These are phyloP conservation scores for Otocyon megalotis DNA, from an alignment of 2,113 vertebrate genomes.

Conservation along the genomic window DNA sequence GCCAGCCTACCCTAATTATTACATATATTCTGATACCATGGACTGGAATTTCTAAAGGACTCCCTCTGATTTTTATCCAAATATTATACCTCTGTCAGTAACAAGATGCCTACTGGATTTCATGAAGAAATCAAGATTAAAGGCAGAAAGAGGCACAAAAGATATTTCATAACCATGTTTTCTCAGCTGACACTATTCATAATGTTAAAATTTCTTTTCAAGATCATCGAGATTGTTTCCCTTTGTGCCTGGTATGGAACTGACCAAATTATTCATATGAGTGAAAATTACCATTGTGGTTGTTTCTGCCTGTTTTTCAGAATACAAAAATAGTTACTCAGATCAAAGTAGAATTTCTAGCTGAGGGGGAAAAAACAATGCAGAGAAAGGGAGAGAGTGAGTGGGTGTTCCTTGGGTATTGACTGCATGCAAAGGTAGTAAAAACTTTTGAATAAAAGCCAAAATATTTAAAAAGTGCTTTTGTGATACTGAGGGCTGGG, in stretches of 20 bases:
- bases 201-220: slow-evolving; percentile 43
- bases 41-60: background rate
- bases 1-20: background rate
- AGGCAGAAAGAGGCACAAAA: background rate
- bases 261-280: slow-evolving; percentile 45
- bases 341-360: background rate
- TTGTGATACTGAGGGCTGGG: background rate
- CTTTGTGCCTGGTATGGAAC: background rate
- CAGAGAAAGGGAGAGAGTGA: background rate
- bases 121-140: background rate
- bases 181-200: background rate
- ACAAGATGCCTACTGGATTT: background rate
- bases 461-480: background rate
- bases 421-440: background rate
- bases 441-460: background rate
- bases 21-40: background rate
- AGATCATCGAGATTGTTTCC: slow-evolving; percentile 14
- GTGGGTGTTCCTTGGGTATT: background rate
- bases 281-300: slow-evolving; percentile 24
- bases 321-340: slow-evolving; percentile 4
- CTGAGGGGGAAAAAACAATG: background rate
- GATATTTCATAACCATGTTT: background rate
- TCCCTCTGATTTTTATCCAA: background rate
- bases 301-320: slow-evolving; percentile 24
- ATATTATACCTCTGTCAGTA: background rate